Conservation (phyloP, 1,140 invertebrate species). For the Drosophila nasuta region DNA sequence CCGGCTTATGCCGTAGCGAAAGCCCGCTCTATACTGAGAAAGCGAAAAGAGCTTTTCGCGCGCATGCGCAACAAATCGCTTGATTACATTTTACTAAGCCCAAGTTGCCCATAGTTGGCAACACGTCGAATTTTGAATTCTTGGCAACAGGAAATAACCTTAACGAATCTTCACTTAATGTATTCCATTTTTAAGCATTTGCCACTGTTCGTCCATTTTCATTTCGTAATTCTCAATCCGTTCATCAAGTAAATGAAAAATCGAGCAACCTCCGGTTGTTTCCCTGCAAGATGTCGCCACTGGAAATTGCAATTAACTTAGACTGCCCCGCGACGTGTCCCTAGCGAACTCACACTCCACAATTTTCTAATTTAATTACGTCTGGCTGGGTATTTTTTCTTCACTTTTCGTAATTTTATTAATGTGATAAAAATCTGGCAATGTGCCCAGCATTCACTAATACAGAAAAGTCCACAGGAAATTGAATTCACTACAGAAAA, state of each 20-base stretch:
- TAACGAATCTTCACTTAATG: slow-evolving; percentile 38
- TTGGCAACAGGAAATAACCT: slow-evolving; percentile 58
- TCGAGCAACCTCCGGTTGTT: neutral
- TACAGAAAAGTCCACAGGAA: slow-evolving; percentile 13
- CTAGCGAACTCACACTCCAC: slow-evolving; percentile 6
- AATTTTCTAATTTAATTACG: slow-evolving; percentile 35
- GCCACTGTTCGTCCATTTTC: slow-evolving; percentile 4
- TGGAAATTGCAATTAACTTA: slow-evolving; percentile 54
- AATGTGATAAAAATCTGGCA: slow-evolving; percentile 40
- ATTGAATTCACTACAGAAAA: slow-evolving; percentile 12
- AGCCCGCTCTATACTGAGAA: neutral
- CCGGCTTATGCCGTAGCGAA: slow-evolving; percentile 33
- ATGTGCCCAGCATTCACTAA: slow-evolving; percentile 16
- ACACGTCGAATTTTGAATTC: slow-evolving; percentile 43
- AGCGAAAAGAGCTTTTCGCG: slow-evolving; percentile 62
- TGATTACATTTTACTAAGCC: slow-evolving; percentile 67
- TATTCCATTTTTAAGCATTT: slow-evolving; percentile 43
- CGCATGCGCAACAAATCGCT: slow-evolving; percentile 84
- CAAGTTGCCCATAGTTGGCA: slow-evolving; percentile 5
- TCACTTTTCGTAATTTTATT: slow-evolving; percentile 42
- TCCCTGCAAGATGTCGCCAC: slow-evolving; percentile 64
- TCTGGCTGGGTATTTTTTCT: slow-evolving; percentile 38
- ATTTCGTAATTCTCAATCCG: neutral
- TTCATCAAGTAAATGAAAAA: slow-evolving; percentile 59
- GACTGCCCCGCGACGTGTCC: neutral